Conservation (phyloP, 2,888 invertebrate genomes). For the Euplexia lucipara region DNA sequence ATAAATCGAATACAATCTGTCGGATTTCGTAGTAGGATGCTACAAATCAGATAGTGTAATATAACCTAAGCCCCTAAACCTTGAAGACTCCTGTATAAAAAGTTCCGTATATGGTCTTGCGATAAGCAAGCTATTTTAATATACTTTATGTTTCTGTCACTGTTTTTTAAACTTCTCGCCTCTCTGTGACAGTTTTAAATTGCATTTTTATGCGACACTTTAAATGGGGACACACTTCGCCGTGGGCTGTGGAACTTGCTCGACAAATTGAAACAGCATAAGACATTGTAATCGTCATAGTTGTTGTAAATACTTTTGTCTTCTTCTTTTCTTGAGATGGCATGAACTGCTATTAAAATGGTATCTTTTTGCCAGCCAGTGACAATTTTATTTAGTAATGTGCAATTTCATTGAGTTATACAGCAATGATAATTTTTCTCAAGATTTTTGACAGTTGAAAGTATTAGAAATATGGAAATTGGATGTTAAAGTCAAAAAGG, state of each 20-base stretch:
- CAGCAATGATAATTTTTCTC: no score
- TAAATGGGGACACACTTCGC: slow-evolving; percentile 48
- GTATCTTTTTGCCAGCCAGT: no score
- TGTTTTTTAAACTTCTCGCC: slow-evolving; percentile 58
- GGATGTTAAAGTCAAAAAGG: no score
- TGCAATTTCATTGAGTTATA: no score
- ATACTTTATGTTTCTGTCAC: slow-evolving; percentile 56
- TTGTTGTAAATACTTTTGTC: not conserved
- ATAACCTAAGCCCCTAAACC: slow-evolving; percentile 1
- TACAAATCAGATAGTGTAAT: no score
- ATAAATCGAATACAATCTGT: no score
- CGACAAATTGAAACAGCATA: slow-evolving; percentile 32
- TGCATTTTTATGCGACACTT: slow-evolving; percentile 66
- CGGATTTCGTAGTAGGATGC: no score
- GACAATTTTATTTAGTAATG: no score
- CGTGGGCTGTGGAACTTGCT: slow-evolving; percentile 32
- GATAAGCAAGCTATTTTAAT: slow-evolving; percentile 61
- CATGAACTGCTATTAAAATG: no score
- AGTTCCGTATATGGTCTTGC: slow-evolving; percentile 19
- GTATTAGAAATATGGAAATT: no score
- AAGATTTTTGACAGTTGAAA: no score
- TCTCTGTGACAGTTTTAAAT: slow-evolving; percentile 63
- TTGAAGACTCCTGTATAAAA: slow-evolving; percentile 34
- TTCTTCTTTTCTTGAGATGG: not conserved
- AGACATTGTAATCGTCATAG: not conserved